Conservation (phyloP, 2,888 invertebrate species). For the Caenorhabditis virilis region DNA sequence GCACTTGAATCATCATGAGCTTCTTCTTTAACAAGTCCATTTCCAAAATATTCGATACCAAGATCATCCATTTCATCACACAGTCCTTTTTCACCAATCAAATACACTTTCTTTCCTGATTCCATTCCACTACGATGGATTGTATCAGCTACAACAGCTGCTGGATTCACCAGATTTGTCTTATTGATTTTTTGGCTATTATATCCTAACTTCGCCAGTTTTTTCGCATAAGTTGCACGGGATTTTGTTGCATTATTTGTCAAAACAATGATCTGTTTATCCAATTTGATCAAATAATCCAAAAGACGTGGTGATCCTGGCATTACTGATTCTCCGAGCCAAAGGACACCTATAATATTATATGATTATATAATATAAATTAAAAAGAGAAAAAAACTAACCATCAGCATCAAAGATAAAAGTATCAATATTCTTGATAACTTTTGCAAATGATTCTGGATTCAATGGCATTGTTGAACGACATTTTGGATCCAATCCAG, state of each 20-base stretch:
- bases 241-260: conserved; percentile 90
- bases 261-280: conserved; percentile 73
- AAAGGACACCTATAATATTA: conserved; percentile 59
- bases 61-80: conserved; percentile 82
- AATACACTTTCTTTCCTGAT: conserved; percentile 72
- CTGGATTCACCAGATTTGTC: conserved; percentile 63
- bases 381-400: too few species aligned
- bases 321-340: conserved; percentile 63
- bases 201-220: conserved; percentile 79
- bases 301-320: conserved; percentile 60
- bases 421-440: conserved; percentile 60
- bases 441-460: conserved; percentile 36
- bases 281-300: conserved; percentile 69
- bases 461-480: conserved; percentile 27
- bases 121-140: conserved; percentile 51
- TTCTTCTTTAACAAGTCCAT: conserved; percentile 57
- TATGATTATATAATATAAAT: background rate
- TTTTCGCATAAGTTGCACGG: conserved; percentile 78
- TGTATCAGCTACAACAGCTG: conserved; percentile 64
- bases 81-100: conserved; percentile 83
- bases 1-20: too few species aligned
- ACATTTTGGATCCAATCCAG: conserved; percentile 24
- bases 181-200: conserved; percentile 67
- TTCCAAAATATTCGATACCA: conserved; percentile 73
- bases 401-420: conserved; percentile 68